These are phyloP conservation scores for Heliconius melpomene DNA, from an alignment of 1,140 invertebrate species.

Conservation along the genomic window DNA sequence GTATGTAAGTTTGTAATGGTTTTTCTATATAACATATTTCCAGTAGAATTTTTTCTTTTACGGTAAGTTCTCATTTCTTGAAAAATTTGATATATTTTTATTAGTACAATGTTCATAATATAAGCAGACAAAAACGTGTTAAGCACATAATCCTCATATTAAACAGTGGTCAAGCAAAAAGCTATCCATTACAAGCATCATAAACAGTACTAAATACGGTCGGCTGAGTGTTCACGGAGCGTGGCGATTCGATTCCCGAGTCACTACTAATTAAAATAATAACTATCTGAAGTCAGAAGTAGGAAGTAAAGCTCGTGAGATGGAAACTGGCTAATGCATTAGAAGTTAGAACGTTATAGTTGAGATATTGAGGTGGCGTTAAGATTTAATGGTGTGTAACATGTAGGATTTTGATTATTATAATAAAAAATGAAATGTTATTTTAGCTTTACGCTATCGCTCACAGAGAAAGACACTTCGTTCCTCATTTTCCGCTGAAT, in stretches of 20 bases:
- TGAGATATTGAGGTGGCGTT: neutral
- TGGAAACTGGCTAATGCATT: constrained; percentile 1
- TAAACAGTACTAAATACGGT: constrained; percentile 20
- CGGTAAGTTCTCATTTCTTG: too few relatives aligned
- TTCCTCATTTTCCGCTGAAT: too few relatives aligned
- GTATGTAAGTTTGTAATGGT: too few relatives aligned
- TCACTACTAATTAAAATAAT: constrained; percentile 31
- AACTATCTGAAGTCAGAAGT: constrained; percentile 8
- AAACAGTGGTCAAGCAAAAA: neutral
- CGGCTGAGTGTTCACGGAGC: constrained; percentile 6
- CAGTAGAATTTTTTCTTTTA: too few relatives aligned
- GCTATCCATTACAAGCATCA: constrained; percentile 13
- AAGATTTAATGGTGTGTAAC: neutral
- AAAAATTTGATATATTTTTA: too few relatives aligned
- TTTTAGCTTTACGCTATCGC: too few relatives aligned
- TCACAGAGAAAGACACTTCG: too few relatives aligned
- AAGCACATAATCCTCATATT: neutral
- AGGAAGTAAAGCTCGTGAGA: constrained; percentile 22
- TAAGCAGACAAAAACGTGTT: neutral
- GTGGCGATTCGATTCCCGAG: constrained; percentile 31
- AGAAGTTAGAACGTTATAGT: neutral
- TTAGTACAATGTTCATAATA: too few relatives aligned
- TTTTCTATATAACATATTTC: too few relatives aligned
- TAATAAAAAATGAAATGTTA: too few relatives aligned
- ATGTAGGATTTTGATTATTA: neutral